Evolutionary conservation across 2,113 vertebrate species (phyloP).

Genomic region (Ptilorrhoa leucosticta): DNA sequence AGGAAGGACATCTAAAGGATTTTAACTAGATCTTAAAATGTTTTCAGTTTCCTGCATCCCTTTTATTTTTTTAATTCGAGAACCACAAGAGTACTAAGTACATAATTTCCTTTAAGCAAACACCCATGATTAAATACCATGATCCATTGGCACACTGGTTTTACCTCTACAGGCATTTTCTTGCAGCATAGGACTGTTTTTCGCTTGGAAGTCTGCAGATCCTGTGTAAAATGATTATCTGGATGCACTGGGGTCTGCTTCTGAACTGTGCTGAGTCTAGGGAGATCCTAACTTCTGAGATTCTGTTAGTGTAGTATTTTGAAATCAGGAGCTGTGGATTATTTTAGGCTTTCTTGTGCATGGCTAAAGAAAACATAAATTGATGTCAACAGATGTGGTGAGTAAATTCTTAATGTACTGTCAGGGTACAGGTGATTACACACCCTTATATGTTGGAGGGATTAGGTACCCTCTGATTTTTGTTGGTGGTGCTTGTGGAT

Average conservation of each 20-base stretch:
- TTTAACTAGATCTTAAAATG: not conserved
- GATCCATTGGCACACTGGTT: not conserved
- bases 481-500: not conserved
- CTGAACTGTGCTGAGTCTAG: not conserved
- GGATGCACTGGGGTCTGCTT: not conserved
- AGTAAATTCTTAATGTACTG: not conserved
- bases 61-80: not conserved
- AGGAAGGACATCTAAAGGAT: not conserved
- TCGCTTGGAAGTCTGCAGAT: not conserved
- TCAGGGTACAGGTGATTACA: not conserved
- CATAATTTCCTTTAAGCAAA: not conserved
- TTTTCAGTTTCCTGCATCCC: not conserved
- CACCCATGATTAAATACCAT: not conserved
- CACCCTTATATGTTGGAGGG: not conserved
- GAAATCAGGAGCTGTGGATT: not conserved
- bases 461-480: not conserved
- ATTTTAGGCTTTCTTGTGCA: not conserved
- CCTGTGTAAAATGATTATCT: not conserved
- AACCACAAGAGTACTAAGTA: not conserved
- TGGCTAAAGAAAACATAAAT: not conserved
- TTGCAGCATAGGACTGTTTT: not conserved
- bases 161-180: not conserved
- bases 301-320: not conserved
- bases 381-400: not conserved
- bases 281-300: not conserved